Evolutionary conservation across 2,113 vertebrate genomes (phyloP).

Genomic region (Microtus oregoni): DNA sequence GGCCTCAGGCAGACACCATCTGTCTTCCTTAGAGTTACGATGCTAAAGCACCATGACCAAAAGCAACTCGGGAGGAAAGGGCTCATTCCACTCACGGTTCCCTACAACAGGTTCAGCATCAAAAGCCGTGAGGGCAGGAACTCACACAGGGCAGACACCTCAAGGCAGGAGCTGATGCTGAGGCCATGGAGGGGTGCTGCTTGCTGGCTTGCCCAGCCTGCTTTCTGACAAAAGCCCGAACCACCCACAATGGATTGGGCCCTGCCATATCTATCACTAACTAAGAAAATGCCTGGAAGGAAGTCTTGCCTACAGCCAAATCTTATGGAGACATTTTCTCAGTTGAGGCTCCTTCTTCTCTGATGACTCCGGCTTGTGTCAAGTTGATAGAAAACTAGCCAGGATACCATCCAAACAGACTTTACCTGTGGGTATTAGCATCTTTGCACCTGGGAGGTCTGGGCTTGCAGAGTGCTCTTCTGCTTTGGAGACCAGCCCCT

Average conservation of each 20-base stretch:
- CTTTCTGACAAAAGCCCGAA: background rate
- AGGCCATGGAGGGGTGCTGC: background rate
- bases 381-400: background rate
- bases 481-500: no score
- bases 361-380: background rate
- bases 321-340: background rate
- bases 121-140: background rate
- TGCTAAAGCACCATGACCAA: background rate
- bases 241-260: background rate
- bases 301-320: background rate
- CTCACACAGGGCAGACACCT: background rate
- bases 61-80: background rate
- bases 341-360: background rate
- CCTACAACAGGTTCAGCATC: background rate
- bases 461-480: background rate
- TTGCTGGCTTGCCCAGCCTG: background rate
- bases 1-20: fast-evolving
- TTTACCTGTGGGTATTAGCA: background rate
- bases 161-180: background rate
- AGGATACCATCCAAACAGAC: background rate
- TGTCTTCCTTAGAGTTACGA: background rate
- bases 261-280: background rate
- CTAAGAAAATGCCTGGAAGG: background rate
- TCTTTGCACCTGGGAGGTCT: background rate
- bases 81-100: background rate